Conservation (phyloP, 2,113 vertebrate genomes). For the human region DNA sequence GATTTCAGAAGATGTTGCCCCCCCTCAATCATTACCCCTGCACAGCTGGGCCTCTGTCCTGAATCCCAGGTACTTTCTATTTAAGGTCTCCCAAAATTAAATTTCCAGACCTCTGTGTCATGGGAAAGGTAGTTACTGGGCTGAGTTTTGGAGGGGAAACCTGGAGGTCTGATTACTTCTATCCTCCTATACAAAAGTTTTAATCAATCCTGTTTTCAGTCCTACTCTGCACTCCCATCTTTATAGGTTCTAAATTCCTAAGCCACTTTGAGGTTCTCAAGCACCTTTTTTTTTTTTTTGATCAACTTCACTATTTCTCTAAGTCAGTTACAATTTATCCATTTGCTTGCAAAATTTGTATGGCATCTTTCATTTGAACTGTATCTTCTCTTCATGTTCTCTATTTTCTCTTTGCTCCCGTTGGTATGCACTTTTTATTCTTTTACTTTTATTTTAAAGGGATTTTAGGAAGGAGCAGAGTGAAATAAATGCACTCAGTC, state of each 20-base stretch:
- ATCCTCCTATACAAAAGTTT: not conserved
- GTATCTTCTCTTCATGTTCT: not conserved
- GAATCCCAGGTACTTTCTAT: not conserved
- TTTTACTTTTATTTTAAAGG: not conserved
- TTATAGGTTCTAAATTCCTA: not conserved
- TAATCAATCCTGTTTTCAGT: not conserved
- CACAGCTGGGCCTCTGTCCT: not conserved
- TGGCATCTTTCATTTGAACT: not conserved
- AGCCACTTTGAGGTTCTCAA: not conserved
- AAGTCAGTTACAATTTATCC: not conserved
- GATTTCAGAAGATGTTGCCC: not conserved
- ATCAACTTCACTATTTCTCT: not conserved
- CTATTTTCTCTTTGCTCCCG: not conserved
- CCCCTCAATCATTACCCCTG: not conserved
- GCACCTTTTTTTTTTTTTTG: no score
- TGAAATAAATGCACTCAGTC: not conserved
- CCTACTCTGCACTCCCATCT: not conserved
- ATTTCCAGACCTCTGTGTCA: not conserved
- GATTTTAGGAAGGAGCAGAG: not conserved
- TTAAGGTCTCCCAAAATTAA: not conserved
- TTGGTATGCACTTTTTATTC: not conserved
- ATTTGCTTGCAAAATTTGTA: not conserved
- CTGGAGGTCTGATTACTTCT: not conserved
- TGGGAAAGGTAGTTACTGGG: not conserved
- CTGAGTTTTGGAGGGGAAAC: not conserved